These are phyloP conservation scores for Sphinx pinastri DNA, from an alignment of 2,888 invertebrate species.

Conservation along the genomic window DNA sequence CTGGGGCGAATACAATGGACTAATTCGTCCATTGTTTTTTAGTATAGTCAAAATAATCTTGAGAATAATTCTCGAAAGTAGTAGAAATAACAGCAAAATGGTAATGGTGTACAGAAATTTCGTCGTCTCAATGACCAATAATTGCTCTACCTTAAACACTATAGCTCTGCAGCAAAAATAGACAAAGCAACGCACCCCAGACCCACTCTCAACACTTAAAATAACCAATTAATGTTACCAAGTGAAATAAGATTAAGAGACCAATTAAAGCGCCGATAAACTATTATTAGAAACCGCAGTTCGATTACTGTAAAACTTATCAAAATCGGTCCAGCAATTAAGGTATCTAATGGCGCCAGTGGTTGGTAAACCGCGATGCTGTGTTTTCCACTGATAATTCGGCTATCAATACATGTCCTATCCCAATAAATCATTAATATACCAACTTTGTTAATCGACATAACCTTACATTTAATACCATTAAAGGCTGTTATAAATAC, in stretches of 20 bases:
- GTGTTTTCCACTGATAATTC: background rate
- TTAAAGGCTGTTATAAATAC: too few relatives aligned
- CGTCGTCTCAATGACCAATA: too few relatives aligned
- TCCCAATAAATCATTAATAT: background rate
- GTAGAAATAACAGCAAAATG: too few relatives aligned
- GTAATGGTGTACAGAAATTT: too few relatives aligned
- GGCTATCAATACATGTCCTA: too few relatives aligned
- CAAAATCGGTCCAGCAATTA: background rate
- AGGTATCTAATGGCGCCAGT: background rate
- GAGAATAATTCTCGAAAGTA: too few relatives aligned
- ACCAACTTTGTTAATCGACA: too few relatives aligned
- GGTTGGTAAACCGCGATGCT: background rate
- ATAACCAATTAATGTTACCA: conserved; percentile 1
- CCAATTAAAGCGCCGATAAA: background rate
- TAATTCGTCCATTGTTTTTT: too few relatives aligned
- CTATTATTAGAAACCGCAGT: background rate
- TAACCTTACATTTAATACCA: too few relatives aligned
- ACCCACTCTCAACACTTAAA: background rate
- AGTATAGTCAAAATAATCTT: too few relatives aligned
- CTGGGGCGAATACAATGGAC: background rate
- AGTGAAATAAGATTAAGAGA: background rate
- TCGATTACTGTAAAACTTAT: conserved; percentile 1
- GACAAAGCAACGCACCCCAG: background rate
- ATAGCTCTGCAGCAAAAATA: too few relatives aligned
- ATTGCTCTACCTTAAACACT: too few relatives aligned